Percentiles rank a stretch among this genome's conserved stretches.
phyloP scores from a whole-genome alignment of 2,113 vertebrate species.

The Peromyscus leucopus region DNA sequence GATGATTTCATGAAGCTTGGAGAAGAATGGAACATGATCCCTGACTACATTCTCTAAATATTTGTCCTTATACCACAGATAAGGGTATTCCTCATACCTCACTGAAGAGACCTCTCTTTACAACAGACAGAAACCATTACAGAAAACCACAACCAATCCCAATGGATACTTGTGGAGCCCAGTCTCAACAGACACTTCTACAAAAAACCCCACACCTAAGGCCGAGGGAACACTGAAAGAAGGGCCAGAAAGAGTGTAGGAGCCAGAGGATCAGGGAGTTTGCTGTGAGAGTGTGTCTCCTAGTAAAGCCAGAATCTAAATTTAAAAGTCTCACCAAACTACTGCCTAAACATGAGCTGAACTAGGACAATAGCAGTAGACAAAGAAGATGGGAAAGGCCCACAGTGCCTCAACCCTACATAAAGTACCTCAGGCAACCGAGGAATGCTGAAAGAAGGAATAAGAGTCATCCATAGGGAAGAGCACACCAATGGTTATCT shows the following conservation, averaged over 20 bases:
- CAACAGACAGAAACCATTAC: not conserved
- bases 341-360: not conserved
- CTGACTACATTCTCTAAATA: not conserved
- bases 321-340: not conserved
- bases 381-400: not conserved
- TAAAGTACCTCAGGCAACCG: not conserved
- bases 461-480: too few relatives aligned
- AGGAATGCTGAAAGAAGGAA: not conserved
- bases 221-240: not conserved
- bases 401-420: not conserved
- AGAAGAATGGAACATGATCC: not conserved
- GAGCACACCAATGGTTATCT: not conserved
- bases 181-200: not conserved
- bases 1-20: not conserved
- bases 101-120: not conserved
- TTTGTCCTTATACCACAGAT: not conserved
- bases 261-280: not conserved
- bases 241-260: not conserved
- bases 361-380: not conserved
- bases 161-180: not conserved
- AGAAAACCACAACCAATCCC: not conserved
- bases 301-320: not conserved
- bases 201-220: not conserved
- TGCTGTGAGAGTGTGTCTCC: not conserved
- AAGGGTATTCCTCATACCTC: not conserved